Base-by-base conservation (phyloP, 2,797 vertebrate species). In the Melanotaenia trifasciata region DNA sequence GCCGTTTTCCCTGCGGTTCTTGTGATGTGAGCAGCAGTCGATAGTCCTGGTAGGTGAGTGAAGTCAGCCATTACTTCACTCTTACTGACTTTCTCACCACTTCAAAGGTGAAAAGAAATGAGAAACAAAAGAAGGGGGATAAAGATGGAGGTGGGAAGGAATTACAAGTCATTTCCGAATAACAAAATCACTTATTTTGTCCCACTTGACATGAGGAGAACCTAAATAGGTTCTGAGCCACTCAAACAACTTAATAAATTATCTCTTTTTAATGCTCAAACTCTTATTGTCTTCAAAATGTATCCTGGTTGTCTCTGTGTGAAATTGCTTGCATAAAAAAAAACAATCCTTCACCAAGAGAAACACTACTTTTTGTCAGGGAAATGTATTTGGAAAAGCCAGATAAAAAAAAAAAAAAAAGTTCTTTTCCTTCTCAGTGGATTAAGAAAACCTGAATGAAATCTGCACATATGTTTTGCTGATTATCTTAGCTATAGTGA, bases 11-110 rank as follows among this genome's bases (percentile, higher is more conserved):
- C 80, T 47, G n/a, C 22, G 68, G 69, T 56, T 62, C 26, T 28
- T 22, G 16, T 28, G 43, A 59, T 54, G 67, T 67, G 63, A 64
- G 76, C 47, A 45, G 60, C 56, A 67, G 81, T 87, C 51, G 43
- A 87, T 87, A 83, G 58, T 58, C 16, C 68, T 72, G 66, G 71
- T 71, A 74, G 57, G 64, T 38, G 40, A 78, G 81, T 76, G 72
- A 85, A 80, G 78, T 84, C 80, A 58, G 81, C 76, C 72, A 79
- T 88, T 88, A 79, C 70, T 89, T 85, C 81, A 80, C 69, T 70
- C 70, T 74, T 77, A 64, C 69, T 69, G 70, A 84, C 74, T 78
- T 82, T 75, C 50, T 74, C n/a, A 0, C 61, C 24, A 58, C 57
- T 70, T 33, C 64, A 64, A 66, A 84, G 80, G 80, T 64, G 64